Evolutionary conservation across 2,888 invertebrate species (phyloP).

Genomic region (Dicycla oo): DNA sequence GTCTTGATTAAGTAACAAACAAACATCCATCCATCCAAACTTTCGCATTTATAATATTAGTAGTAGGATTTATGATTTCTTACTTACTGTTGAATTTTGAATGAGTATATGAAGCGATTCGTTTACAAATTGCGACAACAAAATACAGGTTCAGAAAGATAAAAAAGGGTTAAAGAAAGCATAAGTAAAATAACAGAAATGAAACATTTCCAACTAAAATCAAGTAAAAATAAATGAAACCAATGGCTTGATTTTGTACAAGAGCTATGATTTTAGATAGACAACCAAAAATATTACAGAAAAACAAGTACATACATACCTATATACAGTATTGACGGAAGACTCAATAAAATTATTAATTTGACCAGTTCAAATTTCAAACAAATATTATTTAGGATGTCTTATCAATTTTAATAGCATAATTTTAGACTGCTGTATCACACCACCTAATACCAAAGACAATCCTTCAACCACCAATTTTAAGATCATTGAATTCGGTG

Average conservation of each 20-base stretch:
- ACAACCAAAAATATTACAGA: background rate
- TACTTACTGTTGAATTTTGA: conserved; percentile 5
- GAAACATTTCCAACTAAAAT: background rate
- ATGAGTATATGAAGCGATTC: background rate
- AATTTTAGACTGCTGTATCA: background rate
- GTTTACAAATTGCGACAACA: background rate
- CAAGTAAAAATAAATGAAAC: background rate
- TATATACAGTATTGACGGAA: background rate
- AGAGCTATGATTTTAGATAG: background rate
- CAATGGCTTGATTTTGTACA: background rate
- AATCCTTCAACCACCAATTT: background rate
- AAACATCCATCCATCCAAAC: no score
- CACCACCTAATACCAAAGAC: background rate
- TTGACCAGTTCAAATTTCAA: no score
- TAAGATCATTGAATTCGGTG: background rate
- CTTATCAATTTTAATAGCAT: background rate
- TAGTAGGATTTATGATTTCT: conserved; percentile 12
- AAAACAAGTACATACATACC: background rate
- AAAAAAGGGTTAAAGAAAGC: background rate
- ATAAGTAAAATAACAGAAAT: background rate
- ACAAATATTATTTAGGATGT: background rate
- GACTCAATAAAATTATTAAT: background rate
- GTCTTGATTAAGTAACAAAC: no score
- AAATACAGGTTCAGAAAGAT: background rate
- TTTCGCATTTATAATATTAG: no score